Evolutionary conservation across 2,888 invertebrate species (phyloP).

Genomic region (Homarus gammarus): DNA sequence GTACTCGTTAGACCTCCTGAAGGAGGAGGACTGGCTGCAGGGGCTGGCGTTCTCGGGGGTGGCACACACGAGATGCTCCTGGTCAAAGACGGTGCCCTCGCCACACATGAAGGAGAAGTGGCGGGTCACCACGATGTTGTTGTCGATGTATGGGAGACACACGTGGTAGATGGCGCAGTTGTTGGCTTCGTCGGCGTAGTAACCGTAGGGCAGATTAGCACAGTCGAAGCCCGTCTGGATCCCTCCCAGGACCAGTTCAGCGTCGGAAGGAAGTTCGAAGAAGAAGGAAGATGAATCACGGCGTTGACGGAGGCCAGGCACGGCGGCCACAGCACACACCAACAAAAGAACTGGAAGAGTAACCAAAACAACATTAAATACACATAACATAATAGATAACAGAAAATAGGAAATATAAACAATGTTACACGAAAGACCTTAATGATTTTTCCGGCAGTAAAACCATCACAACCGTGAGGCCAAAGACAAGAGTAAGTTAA

Average conservation of each 20-base stretch:
- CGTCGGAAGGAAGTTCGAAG: slow-evolving; percentile 33
- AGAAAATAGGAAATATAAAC: no score
- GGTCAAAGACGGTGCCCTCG: slow-evolving; percentile 69
- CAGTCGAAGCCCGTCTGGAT: slow-evolving; percentile 56
- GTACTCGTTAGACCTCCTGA: slow-evolving; percentile 59
- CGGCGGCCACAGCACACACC: neutral
- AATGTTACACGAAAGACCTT: no score
- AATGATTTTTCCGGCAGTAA: no score
- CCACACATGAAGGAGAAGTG: slow-evolving; percentile 72
- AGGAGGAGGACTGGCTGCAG: slow-evolving; percentile 46
- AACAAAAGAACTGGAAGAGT: neutral
- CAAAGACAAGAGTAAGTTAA: no score
- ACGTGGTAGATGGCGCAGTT: slow-evolving; percentile 70
- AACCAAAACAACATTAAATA: no score
- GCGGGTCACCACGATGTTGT: slow-evolving; percentile 21
- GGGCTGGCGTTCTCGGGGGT: slow-evolving; percentile 59
- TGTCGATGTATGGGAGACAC: slow-evolving; percentile 57
- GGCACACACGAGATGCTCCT: no score
- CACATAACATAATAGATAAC: no score
- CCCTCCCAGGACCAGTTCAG: slow-evolving; percentile 3
- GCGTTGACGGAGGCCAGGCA: neutral
- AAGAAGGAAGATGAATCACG: slow-evolving; percentile 9
- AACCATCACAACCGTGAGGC: no score
- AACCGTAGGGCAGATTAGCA: slow-evolving; percentile 61
- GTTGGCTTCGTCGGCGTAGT: slow-evolving; percentile 71